These are phyloP conservation scores for Drepana arcuata DNA, from an alignment of 1,140 invertebrate genomes.

Conservation along the genomic window DNA sequence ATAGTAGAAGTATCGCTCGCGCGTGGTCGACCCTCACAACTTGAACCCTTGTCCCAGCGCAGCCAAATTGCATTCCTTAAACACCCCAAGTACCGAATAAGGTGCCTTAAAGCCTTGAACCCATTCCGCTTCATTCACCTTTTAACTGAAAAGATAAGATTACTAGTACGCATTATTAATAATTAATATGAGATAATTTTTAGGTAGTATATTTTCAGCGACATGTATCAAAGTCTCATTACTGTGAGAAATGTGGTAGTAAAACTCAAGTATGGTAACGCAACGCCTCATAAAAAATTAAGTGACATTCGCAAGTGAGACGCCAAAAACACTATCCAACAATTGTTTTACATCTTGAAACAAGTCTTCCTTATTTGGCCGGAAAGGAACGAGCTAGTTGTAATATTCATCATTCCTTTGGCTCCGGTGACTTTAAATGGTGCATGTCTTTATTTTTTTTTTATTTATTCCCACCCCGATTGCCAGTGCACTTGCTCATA, in stretches of 20 bases:
- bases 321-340: conserved; percentile 14
- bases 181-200: too few relatives aligned
- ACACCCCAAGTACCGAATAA: too few relatives aligned
- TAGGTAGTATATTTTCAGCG: too few relatives aligned
- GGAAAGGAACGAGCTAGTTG: conserved; percentile 32
- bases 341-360: conserved; percentile 16
- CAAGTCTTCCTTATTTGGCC: conserved; percentile 35
- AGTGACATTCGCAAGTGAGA: conserved; percentile 5
- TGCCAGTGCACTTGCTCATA: conserved; percentile 55
- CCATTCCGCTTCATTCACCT: too few relatives aligned
- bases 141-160: too few relatives aligned
- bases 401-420: conserved; percentile 60
- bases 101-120: too few relatives aligned
- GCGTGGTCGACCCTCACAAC: too few relatives aligned
- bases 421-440: conserved; percentile 53
- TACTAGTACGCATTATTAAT: too few relatives aligned
- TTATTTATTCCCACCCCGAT: conserved; percentile 57
- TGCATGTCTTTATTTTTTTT: conserved; percentile 47
- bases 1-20: too few relatives aligned
- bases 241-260: too few relatives aligned
- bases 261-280: conserved; percentile 14
- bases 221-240: conserved; percentile 3
- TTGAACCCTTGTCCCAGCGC: too few relatives aligned
- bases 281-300: conserved; percentile 17
- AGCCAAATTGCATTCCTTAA: too few relatives aligned